phyloP scores from a whole-genome alignment of 2,797 vertebrate species.

The Coluber constrictor region DNA sequence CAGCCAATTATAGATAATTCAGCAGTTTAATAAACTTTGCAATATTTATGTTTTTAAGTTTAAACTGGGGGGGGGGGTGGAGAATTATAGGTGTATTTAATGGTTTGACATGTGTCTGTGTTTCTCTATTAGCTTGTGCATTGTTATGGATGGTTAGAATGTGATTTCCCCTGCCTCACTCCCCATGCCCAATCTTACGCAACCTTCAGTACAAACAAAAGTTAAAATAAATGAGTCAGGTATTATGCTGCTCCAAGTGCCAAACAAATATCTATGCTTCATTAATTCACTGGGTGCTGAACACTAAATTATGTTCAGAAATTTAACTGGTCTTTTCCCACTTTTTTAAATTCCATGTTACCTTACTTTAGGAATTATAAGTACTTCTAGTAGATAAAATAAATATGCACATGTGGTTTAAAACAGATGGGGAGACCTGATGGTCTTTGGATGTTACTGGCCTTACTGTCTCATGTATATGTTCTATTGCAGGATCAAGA shows the following conservation, averaged over 20 bases:
- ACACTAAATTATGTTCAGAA: background rate
- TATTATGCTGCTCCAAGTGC: background rate
- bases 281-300: background rate
- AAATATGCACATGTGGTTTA: background rate
- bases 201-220: background rate
- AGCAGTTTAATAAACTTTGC: background rate
- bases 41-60: background rate
- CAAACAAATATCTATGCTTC: background rate
- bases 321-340: background rate
- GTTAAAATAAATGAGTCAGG: background rate
- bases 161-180: background rate
- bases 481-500: background rate
- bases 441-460: background rate
- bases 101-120: background rate
- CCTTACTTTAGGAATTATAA: background rate
- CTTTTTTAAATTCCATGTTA: background rate
- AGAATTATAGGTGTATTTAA: background rate
- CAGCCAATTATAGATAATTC: background rate
- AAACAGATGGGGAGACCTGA: background rate
- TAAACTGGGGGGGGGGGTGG: background rate
- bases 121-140: background rate
- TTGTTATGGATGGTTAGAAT: background rate
- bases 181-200: background rate
- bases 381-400: background rate
- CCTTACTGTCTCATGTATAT: background rate